Percentiles rank a stretch among this genome's conserved stretches.
Conservation (phyloP, 2,113 vertebrate species). For the Crotalus tigris region DNA sequence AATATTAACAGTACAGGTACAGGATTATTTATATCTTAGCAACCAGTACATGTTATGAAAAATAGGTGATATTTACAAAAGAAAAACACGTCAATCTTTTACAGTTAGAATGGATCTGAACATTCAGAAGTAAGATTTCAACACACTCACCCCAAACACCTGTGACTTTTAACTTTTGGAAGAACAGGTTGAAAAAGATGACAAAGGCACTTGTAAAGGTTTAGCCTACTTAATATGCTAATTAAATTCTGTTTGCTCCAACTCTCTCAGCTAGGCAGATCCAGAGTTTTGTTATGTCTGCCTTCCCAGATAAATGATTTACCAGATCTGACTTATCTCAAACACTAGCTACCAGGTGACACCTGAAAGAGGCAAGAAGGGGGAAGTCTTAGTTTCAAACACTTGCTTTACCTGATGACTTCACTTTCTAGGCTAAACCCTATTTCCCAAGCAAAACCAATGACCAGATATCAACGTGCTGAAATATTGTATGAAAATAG, state of each 20-base stretch:
- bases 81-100: not conserved
- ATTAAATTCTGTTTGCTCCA: constrained; percentile 8
- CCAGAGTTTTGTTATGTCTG: not conserved
- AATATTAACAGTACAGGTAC: not conserved
- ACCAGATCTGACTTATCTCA: constrained; percentile 7
- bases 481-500: not conserved
- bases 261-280: not conserved
- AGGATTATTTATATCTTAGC: not conserved
- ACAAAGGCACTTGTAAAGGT: not conserved
- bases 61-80: not conserved
- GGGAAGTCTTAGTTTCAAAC: not conserved
- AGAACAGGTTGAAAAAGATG: not conserved
- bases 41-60: not conserved
- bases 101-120: not conserved
- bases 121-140: not conserved
- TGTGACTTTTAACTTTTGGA: not conserved
- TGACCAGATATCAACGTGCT: not conserved
- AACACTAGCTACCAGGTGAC: not conserved
- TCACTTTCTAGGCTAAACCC: constrained; percentile 1
- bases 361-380: not conserved
- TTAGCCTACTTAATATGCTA: not conserved
- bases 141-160: not conserved
- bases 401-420: not conserved
- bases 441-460: not conserved
- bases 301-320: constrained; percentile 17